These are phyloP conservation scores for Albula glossodonta DNA, from an alignment of 2,113 vertebrate genomes.

Conservation along the genomic window DNA sequence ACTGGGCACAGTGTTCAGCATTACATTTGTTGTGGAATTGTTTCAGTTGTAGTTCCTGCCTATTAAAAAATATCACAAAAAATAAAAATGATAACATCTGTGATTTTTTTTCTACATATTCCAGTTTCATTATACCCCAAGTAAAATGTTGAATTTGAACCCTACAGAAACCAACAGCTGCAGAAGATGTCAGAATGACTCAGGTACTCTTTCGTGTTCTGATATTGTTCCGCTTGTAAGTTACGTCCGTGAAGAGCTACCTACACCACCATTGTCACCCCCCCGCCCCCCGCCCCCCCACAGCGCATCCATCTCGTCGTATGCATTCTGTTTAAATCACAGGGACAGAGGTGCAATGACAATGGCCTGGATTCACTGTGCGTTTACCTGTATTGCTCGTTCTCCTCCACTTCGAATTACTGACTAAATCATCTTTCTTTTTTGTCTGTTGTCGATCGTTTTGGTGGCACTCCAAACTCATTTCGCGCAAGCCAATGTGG, in stretches of 20 bases:
- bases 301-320: slow-evolving; percentile 37
- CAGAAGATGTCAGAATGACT: slow-evolving; percentile 83
- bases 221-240: slow-evolving; percentile 73
- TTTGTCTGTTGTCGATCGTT: background rate
- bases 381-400: background rate
- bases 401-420: background rate
- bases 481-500: background rate
- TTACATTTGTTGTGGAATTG: too few relatives aligned
- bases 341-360: background rate
- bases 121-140: slow-evolving; percentile 26
- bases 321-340: slow-evolving; percentile 37
- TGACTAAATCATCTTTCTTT: too few relatives aligned
- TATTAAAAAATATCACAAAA: too few relatives aligned
- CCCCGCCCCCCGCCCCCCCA: background rate
- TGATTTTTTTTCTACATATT: background rate
- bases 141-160: slow-evolving; percentile 77
- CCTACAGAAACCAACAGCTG: slow-evolving; percentile 83
- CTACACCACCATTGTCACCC: slow-evolving; percentile 51
- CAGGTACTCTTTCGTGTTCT: slow-evolving; percentile 77
- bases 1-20: background rate
- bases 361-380: background rate
- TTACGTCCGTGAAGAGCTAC: slow-evolving; percentile 56
- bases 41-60: too few relatives aligned
- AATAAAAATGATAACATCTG: too few relatives aligned
- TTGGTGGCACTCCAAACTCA: background rate